These are phyloP conservation scores for Papilio xuthus DNA, from an alignment of 1,140 invertebrate species.

Conservation along the genomic window DNA sequence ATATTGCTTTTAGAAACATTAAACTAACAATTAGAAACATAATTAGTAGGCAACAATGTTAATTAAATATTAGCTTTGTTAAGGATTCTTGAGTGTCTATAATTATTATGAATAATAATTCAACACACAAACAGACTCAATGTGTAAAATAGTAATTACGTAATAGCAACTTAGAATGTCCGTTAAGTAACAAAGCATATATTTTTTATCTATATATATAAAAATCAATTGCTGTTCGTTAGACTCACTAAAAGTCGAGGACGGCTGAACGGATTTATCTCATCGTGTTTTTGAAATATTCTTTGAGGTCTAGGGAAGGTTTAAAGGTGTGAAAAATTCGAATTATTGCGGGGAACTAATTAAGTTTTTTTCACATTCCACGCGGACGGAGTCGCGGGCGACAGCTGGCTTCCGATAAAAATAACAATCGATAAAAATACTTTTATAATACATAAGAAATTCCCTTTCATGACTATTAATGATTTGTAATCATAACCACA, in stretches of 20 bases:
- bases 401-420: background rate
- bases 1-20: too few species aligned
- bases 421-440: background rate
- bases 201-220: background rate
- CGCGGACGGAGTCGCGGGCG: too few species aligned
- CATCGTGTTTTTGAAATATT: too few species aligned
- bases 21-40: too few species aligned
- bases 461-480: background rate
- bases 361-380: background rate
- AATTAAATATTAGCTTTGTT: background rate
- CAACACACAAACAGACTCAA: background rate
- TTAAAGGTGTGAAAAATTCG: too few species aligned
- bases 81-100: background rate
- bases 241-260: too few species aligned
- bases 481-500: background rate
- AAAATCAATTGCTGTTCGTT: background rate
- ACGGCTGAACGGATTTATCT: too few species aligned
- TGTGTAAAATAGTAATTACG: background rate
- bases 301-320: too few species aligned
- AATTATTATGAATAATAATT: background rate
- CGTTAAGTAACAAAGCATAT: background rate
- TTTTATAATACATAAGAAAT: background rate
- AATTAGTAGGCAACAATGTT: background rate
- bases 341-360: too few species aligned
- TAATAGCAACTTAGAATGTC: background rate